Conservation (phyloP, 2,797 vertebrate genomes). For the Scolopax rusticola region DNA sequence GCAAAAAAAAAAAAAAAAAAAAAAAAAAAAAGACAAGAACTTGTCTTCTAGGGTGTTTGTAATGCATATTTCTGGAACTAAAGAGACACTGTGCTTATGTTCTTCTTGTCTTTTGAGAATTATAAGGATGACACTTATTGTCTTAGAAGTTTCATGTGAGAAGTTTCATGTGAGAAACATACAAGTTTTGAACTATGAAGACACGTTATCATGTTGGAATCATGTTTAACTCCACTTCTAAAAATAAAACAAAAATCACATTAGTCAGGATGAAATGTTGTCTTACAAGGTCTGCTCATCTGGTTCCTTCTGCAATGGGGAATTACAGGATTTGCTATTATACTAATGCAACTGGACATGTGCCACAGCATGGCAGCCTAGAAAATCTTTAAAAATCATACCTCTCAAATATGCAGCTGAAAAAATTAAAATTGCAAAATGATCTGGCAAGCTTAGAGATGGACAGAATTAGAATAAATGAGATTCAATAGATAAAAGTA, state of each 20-base stretch:
- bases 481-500: constrained; percentile 41
- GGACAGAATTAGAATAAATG: constrained; percentile 42
- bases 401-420: constrained; percentile 28
- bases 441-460: constrained; percentile 21
- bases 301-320: neutral
- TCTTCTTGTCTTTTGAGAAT: neutral
- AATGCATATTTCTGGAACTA: neutral
- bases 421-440: constrained; percentile 55
- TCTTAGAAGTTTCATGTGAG: neutral
- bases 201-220: neutral
- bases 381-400: constrained; percentile 8
- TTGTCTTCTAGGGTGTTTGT: neutral
- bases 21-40: neutral
- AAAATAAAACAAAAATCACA: constrained; percentile 9
- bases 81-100: neutral
- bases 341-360: constrained; percentile 46
- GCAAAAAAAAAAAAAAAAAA: neutral
- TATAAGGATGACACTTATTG: neutral
- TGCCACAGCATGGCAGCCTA: neutral
- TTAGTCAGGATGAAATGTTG: neutral
- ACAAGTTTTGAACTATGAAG: neutral
- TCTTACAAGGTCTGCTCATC: constrained; percentile 23
- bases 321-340: constrained; percentile 43
- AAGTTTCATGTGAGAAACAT: neutral
- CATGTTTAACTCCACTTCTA: neutral